Evolutionary conservation across 2,888 invertebrate genomes (phyloP), one percentile per base, ranked within the genome.

Genomic region (Synanthedon vespiformis): DNA sequence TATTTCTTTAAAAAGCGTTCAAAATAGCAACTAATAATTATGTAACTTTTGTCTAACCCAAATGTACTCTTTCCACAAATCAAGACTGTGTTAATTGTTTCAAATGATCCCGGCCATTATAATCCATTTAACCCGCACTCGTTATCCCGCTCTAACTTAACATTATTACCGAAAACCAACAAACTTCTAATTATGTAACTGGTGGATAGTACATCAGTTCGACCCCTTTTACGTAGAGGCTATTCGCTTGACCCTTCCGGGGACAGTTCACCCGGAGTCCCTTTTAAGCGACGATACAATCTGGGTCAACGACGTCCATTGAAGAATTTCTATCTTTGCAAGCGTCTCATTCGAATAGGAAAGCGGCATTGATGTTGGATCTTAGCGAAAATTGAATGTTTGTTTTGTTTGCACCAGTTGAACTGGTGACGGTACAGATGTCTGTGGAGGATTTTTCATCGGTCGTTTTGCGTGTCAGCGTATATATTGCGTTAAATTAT

Each of bases 251-350:
- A 16, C 13, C 48, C 48, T 14, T 44, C 14, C 63, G 64, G 40
- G 50, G 52, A 56, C 41, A 53, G 48, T 55, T 52, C 50, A 53
- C 56, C 51, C 54, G 52, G 54, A 55, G 55, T 56, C 55, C 53
- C 14, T 44, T 55, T 54, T 53, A 44, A 48, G 41, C 40, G 57
- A 54, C 55, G 55, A 56, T 56, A 51, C 51, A 55, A 72, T 70
- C 64, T 63, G 53, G 59, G 58, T 56, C 59, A 62, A 64, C 60
- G 62, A 62, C 57, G 63, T 69, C 62, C 71, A 73, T 72, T 58
- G 72, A 66, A 59, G 61, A 58, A 62, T 70, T 69, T 67, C 67
- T 62, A 63, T 67, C 62, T 63, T 62, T 65, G 56, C 58, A 58
- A 57, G 64, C 61, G 64, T 58, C 58, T 58, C 60, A 60, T 59